A percentile compares a stretch with the other conserved stretches of the same genome.
These are phyloP conservation scores for Crenuchus spilurus DNA, from an alignment of 2,797 vertebrate genomes.

Conservation along the genomic window DNA sequence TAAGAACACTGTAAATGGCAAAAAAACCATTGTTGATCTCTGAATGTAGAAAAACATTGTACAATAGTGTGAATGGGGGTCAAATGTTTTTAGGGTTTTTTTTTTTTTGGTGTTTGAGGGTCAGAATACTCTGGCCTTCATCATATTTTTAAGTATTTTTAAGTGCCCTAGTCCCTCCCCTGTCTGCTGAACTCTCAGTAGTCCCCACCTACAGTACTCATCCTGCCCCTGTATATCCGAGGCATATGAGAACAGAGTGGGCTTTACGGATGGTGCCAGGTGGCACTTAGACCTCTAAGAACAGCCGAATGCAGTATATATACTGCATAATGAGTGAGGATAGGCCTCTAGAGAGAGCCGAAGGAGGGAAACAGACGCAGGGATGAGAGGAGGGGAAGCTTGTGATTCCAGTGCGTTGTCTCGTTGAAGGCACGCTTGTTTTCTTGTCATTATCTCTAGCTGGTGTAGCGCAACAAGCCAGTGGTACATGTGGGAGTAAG, in stretches of 20 bases:
- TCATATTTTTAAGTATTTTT: too few relatives aligned
- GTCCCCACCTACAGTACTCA: constrained; percentile 27
- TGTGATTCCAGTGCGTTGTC: constrained; percentile 47
- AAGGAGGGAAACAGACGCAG: constrained; percentile 27
- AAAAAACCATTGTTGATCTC: too few relatives aligned
- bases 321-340: constrained; percentile 41
- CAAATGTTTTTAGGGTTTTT: too few relatives aligned
- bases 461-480: constrained; percentile 50
- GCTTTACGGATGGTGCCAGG: constrained; percentile 51
- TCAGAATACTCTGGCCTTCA: too few relatives aligned
- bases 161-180: constrained; percentile 30
- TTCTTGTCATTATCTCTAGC: constrained; percentile 53
- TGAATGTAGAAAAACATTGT: too few relatives aligned
- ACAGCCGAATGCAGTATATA: constrained; percentile 45
- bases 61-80: too few relatives aligned
- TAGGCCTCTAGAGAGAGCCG: constrained; percentile 46
- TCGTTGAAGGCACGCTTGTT: constrained; percentile 52
- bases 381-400: constrained; percentile 22
- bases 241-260: constrained; percentile 49
- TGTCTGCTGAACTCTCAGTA: constrained; percentile 41
- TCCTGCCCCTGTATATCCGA: constrained; percentile 28
- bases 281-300: constrained; percentile 55
- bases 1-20: too few relatives aligned
- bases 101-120: too few relatives aligned
- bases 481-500: constrained; percentile 53